Conservation (phyloP, 2,113 vertebrate species). For the Centropus unirufus region DNA sequence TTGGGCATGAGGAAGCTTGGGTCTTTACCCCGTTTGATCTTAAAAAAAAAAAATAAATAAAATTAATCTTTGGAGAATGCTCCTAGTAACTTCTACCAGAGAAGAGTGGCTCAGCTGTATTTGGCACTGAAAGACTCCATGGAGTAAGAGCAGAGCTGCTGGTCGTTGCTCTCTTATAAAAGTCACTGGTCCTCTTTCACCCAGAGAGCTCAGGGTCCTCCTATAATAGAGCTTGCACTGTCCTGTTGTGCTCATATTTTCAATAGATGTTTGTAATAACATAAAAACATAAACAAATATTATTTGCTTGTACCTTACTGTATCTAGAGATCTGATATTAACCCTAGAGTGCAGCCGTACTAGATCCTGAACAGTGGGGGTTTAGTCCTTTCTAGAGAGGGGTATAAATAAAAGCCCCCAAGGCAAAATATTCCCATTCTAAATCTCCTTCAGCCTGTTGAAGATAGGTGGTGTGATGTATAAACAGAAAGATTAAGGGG, state of each 20-base stretch:
- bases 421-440: neutral
- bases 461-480: neutral
- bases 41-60: neutral
- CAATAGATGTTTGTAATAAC: neutral
- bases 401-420: neutral
- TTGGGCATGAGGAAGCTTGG: neutral
- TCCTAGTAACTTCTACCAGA: neutral
- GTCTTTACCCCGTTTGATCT: neutral
- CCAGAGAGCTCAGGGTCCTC: neutral
- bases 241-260: neutral
- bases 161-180: neutral
- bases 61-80: neutral
- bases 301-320: neutral
- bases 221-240: neutral
- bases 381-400: neutral
- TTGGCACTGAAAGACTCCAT: neutral
- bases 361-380: accelerated
- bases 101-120: neutral
- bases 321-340: neutral
- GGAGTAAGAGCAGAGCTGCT: neutral
- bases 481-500: neutral
- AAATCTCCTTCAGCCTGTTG: neutral
- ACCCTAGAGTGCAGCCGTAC: neutral
- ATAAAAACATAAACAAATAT: neutral
- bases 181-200: neutral